Percentiles rank a stretch among this genome's conserved stretches.
Conservation (phyloP, 1,140 invertebrate genomes). For the Dufourea novaeangliae region DNA sequence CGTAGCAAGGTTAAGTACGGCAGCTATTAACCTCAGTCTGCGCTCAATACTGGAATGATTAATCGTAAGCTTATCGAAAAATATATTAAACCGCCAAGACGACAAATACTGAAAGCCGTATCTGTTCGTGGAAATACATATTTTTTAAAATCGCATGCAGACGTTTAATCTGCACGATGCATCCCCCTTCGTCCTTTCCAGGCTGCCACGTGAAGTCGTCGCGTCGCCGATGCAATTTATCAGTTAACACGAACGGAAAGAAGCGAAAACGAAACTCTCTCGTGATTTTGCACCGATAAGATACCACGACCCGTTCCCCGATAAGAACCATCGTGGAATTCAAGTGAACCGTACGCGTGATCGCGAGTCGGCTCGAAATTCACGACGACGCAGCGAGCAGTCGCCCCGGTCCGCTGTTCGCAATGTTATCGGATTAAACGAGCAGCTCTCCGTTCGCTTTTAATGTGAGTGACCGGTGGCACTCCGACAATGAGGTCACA, state of each 20-base stretch:
- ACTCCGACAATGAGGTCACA: constrained; percentile 52
- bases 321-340: background rate
- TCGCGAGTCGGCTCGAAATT: constrained; percentile 3
- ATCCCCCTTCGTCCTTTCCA: no score
- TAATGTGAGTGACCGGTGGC: constrained; percentile 51
- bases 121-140: no score
- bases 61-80: no score
- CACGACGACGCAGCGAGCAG: constrained; percentile 11
- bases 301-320: background rate
- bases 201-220: no score
- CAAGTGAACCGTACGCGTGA: background rate
- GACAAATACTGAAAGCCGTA: no score
- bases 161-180: no score
- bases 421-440: constrained; percentile 50
- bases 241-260: background rate
- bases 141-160: no score
- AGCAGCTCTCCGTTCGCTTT: constrained; percentile 41
- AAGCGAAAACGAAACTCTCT: background rate
- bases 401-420: constrained; percentile 8
- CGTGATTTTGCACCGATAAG: constrained; percentile 13
- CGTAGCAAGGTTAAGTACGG: no score
- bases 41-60: no score
- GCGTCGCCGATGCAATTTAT: background rate
- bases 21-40: no score
- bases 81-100: no score